Percentiles rank a stretch among this genome's conserved stretches.
Evolutionary conservation across 2,888 invertebrate species (phyloP).

Genomic region (Drosophila imparisetae): DNA sequence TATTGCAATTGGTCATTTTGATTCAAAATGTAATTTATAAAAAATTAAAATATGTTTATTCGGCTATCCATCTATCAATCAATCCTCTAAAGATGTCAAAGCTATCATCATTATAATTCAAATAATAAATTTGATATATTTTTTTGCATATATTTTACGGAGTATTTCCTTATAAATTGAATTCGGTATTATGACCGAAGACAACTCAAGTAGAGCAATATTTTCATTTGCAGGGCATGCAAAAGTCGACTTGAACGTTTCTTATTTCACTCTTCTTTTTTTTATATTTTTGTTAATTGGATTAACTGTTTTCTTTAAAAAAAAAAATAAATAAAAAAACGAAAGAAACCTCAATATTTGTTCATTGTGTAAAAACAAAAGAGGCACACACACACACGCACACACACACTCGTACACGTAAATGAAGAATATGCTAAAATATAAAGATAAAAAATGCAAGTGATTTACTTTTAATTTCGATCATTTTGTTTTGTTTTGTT

Average conservation of each 20-base stretch:
- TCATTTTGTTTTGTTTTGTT: slow-evolving; percentile 21
- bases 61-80: not conserved
- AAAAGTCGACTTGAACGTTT: slow-evolving; percentile 24
- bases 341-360: slow-evolving; percentile 70
- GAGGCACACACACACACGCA: slow-evolving; percentile 1
- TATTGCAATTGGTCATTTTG: not conserved
- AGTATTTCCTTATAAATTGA: not conserved
- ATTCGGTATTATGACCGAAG: not conserved
- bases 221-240: slow-evolving; percentile 33
- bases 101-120: not conserved
- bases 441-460: slow-evolving; percentile 59
- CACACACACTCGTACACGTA: not conserved
- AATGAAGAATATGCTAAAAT: slow-evolving; percentile 50
- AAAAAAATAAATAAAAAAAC: slow-evolving; percentile 34
- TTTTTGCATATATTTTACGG: not conserved
- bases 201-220: not conserved
- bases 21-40: not conserved
- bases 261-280: slow-evolving; percentile 11
- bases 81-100: not conserved
- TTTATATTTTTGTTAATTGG: slow-evolving; percentile 72
- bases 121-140: not conserved
- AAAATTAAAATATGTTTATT: not conserved
- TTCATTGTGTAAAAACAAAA: slow-evolving; percentile 24
- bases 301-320: slow-evolving; percentile 65
- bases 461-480: slow-evolving; percentile 60